These are phyloP conservation scores for Heliopora coerulea DNA, from an alignment of 92 coral and sea anemone genomes.

Conservation along the genomic window DNA sequence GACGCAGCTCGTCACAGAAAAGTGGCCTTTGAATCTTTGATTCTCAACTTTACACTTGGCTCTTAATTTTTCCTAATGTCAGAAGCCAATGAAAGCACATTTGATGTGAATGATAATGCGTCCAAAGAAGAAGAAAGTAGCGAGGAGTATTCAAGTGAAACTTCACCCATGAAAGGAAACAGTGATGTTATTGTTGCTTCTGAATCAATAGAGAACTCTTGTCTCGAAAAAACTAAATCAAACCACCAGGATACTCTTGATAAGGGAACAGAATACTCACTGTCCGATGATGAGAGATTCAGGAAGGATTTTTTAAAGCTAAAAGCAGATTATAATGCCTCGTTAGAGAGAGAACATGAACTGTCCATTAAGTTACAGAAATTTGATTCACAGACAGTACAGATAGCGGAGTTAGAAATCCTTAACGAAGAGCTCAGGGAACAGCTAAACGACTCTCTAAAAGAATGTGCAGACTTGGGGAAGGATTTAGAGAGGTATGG, in stretches of 20 bases:
- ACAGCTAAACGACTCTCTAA: constrained; percentile 63
- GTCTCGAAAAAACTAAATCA: neutral
- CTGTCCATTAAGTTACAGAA: constrained; percentile 69
- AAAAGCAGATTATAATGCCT: constrained; percentile 64
- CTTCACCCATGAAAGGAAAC: neutral
- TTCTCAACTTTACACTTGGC: neutral
- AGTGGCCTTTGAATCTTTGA: no score
- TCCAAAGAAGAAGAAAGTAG: neutral
- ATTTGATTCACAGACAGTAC: constrained; percentile 64
- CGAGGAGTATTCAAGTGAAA: neutral
- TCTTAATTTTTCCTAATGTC: constrained; percentile 28
- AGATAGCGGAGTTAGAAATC: constrained; percentile 65
- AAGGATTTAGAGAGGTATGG: constrained; percentile 80
- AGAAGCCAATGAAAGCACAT: neutral
- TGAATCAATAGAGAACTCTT: neutral
- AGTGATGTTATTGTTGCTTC: neutral
- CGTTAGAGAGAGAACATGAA: constrained; percentile 72
- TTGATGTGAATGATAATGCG: constrained; percentile 4
- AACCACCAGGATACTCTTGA: neutral
- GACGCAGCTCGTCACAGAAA: neutral
- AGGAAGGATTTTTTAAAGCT: constrained; percentile 66
- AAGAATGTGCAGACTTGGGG: constrained; percentile 62
- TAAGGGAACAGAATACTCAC: neutral
- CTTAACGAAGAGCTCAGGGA: constrained; percentile 80
- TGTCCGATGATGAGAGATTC: neutral